Percentiles rank a stretch among this genome's conserved stretches.
Evolutionary conservation across 2,888 invertebrate genomes (phyloP).

Genomic region (Mesoligia furuncula): DNA sequence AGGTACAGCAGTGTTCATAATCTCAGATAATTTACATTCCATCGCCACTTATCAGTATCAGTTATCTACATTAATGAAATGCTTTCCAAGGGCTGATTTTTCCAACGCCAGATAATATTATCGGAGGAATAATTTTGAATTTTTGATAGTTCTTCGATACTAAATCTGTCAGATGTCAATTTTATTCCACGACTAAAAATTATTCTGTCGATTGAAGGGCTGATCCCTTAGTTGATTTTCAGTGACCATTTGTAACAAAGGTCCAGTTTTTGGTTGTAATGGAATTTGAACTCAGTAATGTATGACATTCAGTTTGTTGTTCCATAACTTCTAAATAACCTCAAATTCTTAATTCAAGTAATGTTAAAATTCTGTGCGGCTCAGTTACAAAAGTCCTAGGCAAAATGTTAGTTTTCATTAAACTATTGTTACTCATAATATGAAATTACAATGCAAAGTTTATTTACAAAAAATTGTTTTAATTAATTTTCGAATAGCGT

Average conservation of each 20-base stretch:
- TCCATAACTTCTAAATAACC: neutral
- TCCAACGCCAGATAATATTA: too few relatives aligned
- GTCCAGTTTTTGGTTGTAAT: neutral
- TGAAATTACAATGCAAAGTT: neutral
- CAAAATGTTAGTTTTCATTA: neutral
- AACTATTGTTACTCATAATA: neutral
- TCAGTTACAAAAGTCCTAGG: too few relatives aligned
- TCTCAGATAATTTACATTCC: neutral
- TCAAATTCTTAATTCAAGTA: neutral
- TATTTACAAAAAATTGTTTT: neutral
- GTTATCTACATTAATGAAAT: neutral
- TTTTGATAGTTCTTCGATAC: too few relatives aligned
- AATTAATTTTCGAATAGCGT: neutral
- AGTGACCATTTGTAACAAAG: too few relatives aligned
- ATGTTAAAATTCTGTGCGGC: neutral
- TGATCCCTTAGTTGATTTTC: neutral
- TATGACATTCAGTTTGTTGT: neutral
- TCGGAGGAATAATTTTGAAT: too few relatives aligned
- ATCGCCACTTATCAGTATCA: neutral
- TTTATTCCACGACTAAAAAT: too few relatives aligned
- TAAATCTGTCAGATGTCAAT: too few relatives aligned
- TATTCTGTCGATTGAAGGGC: too few relatives aligned
- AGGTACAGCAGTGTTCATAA: neutral
- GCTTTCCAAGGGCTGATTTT: neutral
- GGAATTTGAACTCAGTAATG: neutral